phyloP scores from a whole-genome alignment of 2,113 vertebrate genomes.

The Myotis brandtii region DNA sequence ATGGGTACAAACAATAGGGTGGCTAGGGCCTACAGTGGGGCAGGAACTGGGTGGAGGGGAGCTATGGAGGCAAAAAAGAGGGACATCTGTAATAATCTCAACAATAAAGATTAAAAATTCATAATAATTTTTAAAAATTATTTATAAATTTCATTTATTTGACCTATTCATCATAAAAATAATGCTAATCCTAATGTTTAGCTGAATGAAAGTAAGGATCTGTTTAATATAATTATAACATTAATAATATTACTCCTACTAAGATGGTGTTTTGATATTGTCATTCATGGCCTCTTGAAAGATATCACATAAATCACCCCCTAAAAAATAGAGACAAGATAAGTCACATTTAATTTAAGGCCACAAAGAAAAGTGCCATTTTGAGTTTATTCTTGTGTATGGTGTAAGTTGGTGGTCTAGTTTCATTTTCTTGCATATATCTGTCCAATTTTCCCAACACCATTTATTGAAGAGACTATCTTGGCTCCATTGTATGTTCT shows the following conservation, averaged over 20 bases:
- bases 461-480: too few species aligned
- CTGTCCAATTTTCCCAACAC: too few species aligned
- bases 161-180: background rate
- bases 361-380: background rate
- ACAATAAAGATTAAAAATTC: too few species aligned
- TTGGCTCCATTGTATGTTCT: too few species aligned
- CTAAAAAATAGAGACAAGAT: background rate
- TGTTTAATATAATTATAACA: background rate
- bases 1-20: too few species aligned
- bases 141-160: background rate
- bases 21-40: too few species aligned
- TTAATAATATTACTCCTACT: background rate
- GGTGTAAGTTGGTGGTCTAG: too few species aligned
- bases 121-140: background rate
- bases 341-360: background rate
- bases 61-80: too few species aligned
- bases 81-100: too few species aligned
- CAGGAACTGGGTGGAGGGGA: too few species aligned
- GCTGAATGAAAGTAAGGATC: background rate
- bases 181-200: background rate
- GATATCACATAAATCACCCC: background rate
- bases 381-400: too few species aligned
- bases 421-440: too few species aligned
- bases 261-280: background rate
- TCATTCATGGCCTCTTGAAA: background rate